A percentile compares a stretch with the other conserved stretches of the same genome.
phyloP scores from a whole-genome alignment of 2,113 vertebrate species.

The Canis aureus region DNA sequence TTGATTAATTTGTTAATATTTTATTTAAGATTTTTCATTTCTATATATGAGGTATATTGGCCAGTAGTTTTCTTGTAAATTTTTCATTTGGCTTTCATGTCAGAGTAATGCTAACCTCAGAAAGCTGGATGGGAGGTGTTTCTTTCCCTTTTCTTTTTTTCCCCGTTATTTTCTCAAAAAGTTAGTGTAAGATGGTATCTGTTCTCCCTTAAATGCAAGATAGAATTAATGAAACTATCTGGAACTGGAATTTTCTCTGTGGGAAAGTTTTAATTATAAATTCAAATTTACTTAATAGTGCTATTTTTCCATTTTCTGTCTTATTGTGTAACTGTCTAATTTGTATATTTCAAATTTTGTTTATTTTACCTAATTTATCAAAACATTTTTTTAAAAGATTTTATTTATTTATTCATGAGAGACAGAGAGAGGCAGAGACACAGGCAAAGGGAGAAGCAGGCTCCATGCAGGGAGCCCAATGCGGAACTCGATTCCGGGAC shows the following conservation, averaged over 20 bases:
- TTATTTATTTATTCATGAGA: too few species aligned
- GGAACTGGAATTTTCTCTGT: conserved; percentile 19
- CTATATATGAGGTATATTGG: conserved; percentile 5
- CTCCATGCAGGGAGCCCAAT: too few species aligned
- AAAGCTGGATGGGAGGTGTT: background rate
- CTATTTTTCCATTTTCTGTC: background rate
- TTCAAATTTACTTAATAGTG: conserved; percentile 6
- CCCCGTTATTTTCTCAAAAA: background rate
- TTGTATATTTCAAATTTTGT: conserved; percentile 48
- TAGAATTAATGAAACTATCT: conserved; percentile 17
- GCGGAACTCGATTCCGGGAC: too few species aligned
- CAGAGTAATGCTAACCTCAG: conserved; percentile 44
- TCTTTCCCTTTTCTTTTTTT: background rate
- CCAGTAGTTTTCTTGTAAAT: conserved; percentile 4
- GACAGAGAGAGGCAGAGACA: too few species aligned
- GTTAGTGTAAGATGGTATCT: background rate
- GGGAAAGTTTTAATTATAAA: conserved; percentile 39
- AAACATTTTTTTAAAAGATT: background rate
- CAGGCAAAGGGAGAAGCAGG: too few species aligned
- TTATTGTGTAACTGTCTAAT: background rate
- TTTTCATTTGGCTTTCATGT: conserved; percentile 54
- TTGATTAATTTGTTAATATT: conserved; percentile 56
- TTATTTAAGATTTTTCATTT: conserved; percentile 32
- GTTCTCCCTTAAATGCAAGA: background rate
- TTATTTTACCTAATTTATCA: conserved; percentile 45